Evolutionary conservation across 2,113 vertebrate species (phyloP).

Genomic region (Hippocampus zosterae): DNA sequence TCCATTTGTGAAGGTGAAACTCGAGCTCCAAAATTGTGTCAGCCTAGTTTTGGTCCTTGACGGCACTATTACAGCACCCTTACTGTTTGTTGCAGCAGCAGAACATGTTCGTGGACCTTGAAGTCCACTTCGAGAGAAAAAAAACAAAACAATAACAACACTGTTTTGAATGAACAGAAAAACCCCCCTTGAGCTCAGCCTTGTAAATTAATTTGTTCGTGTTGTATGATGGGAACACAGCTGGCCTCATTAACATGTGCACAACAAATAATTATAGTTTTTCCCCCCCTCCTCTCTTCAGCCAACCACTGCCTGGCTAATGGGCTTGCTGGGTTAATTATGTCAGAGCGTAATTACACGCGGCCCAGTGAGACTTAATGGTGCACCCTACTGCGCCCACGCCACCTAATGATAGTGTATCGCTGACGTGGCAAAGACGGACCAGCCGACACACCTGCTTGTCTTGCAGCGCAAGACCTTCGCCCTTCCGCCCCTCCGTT

Average conservation of each 20-base stretch:
- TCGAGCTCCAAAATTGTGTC: conserved; percentile 38
- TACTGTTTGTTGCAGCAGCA: conserved; percentile 67
- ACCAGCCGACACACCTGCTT: conserved; percentile 84
- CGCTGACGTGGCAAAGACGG: conserved; percentile 83
- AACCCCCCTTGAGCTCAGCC: conserved; percentile 80
- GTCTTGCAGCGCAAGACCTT: conserved; percentile 67
- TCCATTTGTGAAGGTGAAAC: conserved; percentile 51
- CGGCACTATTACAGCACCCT: conserved; percentile 61
- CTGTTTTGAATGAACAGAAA: conserved; percentile 72
- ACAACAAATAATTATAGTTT: conserved; percentile 99
- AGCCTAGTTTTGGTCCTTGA: conserved; percentile 60
- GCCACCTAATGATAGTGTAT: conserved; percentile 89
- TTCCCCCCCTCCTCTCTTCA: conserved; percentile 71
- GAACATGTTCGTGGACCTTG: conserved; percentile 66
- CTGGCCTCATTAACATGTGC: conserved; percentile 99
- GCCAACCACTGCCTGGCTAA: conserved; percentile 93
- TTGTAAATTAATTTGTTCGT: conserved; percentile 99
- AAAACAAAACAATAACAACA: conserved; percentile 45
- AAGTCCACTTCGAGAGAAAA: conserved; percentile 62
- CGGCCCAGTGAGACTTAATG: conserved; percentile 95
- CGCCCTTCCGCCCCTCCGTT: conserved; percentile 13
- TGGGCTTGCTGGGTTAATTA: conserved; percentile 99
- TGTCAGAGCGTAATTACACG: conserved; percentile 99
- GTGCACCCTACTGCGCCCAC: conserved; percentile 87
- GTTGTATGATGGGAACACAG: conserved; percentile 99